A percentile compares a stretch with the other conserved stretches of the same genome.
These are phyloP conservation scores for Ammodytes marinus DNA, from an alignment of 2,113 vertebrate genomes.

Conservation along the genomic window DNA sequence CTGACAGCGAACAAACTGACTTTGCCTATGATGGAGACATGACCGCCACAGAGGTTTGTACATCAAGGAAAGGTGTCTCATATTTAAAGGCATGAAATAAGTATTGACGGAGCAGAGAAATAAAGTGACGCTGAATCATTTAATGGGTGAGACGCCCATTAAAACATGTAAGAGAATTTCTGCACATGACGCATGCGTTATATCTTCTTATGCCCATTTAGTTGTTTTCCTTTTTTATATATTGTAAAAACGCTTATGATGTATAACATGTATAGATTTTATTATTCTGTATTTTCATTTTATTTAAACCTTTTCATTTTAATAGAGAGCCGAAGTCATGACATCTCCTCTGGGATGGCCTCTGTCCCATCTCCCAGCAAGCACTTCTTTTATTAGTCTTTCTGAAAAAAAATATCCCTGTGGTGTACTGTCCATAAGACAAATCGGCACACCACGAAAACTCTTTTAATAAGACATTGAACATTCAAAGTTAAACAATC, in stretches of 20 bases:
- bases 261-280: not conserved
- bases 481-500: too few species aligned
- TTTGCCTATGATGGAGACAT: conserved; percentile 94
- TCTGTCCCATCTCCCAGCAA: not conserved
- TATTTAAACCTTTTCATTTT: not conserved
- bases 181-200: conserved; percentile 22
- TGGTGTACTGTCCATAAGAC: not conserved
- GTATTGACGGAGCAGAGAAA: not conserved
- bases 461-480: too few species aligned
- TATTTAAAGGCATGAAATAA: conserved; percentile 21
- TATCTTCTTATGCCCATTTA: conserved; percentile 2
- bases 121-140: not conserved
- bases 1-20: conserved; percentile 96
- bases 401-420: not conserved
- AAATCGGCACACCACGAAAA: too few species aligned
- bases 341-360: fast-evolving
- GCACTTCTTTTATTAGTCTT: not conserved
- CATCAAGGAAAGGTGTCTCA: not conserved
- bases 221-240: not conserved
- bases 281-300: not conserved
- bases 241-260: not conserved
- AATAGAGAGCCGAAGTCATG: conserved; percentile 7
- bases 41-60: conserved; percentile 96
- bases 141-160: not conserved
- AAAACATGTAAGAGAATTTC: not conserved